Base-by-base conservation (phyloP, 2,797 vertebrate species). In the Tiaroga cobitis region DNA sequence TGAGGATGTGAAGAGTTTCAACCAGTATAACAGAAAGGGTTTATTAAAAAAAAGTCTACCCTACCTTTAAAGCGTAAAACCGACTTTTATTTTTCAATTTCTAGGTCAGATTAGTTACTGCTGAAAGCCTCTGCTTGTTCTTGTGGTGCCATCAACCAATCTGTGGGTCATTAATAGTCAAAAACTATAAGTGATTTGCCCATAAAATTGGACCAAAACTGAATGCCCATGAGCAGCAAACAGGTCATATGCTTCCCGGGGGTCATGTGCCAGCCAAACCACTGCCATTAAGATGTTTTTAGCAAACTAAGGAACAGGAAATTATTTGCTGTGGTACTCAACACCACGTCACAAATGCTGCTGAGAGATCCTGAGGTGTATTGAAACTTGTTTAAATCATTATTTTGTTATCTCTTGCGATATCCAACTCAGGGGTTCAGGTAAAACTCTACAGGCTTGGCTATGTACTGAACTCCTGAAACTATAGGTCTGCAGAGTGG, bases 401-500 rank as follows among this genome's bases (percentile, higher is more conserved):
- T 2, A 37, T 56, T 76, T 13, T 13, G 1, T 76, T 34, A 15
- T 56, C 19, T 24, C 21, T 56, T 37, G 32, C 7, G 9, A 56
- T 56, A 37, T 37, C 32, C 24, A 59, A 41, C 24, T 54, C 8
- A 63, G 46, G 34, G 6, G 4, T 56, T 34, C 68, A 81, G 29
- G 70, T 81, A 69, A 80, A 73, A 49, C 65, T 9, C 18, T 7
- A 26, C 29, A 39, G 43, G 39, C 51, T 59, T 39, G 5, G 19
- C 29, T 39, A 3, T 51, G 26, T 51, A 26, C 46, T 56, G 39
- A 21, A 59, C 61, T 72, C 73, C 80, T 82, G 49, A 82, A 86
- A 82, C 49, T 82, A 72, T 63, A 68, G 73, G 67, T 81, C 80
- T 85, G 49, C 72, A 65, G 9, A 41, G 69, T 41, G 67, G 49